Evolutionary conservation across 2,113 vertebrate genomes (phyloP), one percentile per base, ranked within the genome.

Genomic region (Nesogale talazaci): DNA sequence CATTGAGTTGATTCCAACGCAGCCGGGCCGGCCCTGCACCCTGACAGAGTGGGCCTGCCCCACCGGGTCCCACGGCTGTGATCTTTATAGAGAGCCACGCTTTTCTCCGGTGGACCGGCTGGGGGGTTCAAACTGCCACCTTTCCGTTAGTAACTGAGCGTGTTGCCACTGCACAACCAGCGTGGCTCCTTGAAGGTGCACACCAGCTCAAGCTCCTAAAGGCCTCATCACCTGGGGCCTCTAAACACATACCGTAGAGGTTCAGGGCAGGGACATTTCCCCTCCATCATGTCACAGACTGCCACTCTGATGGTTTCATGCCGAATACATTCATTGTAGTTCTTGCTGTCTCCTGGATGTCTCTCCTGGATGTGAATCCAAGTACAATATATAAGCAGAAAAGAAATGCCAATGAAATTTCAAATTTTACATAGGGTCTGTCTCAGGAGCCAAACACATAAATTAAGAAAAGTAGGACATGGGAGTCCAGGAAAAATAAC

Each of bases 271-370:
- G 98, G 98, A 90, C 99, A 99, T 89, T 99, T 99, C 0, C 99
- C 99, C 86, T 99, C 99, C 96, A 99, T 98, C 99, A 99, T 99
- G 98, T 99, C 99, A 19, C 99, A 99, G 93, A 99, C 99, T 0
- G 99, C 99, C 61, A 99, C 99, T 40, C 99, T 98, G 97, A 99
- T 98, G 88, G 99, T 99, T 96, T 99, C 99, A 8, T 99, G 99
- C 78, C 99, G 99, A 95, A 99, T 99, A 91, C 99, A 99, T 98
- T 99, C 99, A 0, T 99, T 99, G 94, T 99, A 99, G 97, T 99
- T 99, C 98, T 99, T 99, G 96, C 99, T 99, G 98, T 99, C 99
- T 74, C 99, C 99, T 0, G 99, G 99, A 97, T 99, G 99, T 72
- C 99, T 98, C 97, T 99, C 99, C 99, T 99, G 96, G 31, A 96